Evolutionary conservation across 2,888 invertebrate species (phyloP).

Genomic region (Deilephila elpenor): DNA sequence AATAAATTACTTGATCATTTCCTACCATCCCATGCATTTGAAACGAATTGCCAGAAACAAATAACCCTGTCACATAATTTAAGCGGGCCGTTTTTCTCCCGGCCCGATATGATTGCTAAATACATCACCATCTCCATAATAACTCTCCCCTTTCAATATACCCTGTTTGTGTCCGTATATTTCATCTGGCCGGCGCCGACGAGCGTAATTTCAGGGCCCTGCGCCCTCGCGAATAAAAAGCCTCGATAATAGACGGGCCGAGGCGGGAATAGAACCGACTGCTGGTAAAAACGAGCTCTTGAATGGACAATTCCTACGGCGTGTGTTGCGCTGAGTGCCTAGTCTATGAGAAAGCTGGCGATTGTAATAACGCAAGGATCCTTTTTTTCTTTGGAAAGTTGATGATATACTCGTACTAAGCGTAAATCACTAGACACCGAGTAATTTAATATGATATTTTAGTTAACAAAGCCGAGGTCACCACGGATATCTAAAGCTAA

Average conservation of each 20-base stretch:
- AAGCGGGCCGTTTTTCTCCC: neutral
- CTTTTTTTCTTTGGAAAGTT: too few species aligned
- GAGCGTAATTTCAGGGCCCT: slow-evolving; percentile 12
- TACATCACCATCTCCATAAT: slow-evolving; percentile 26
- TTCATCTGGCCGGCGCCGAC: slow-evolving; percentile 8
- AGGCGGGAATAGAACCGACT: slow-evolving; percentile 17
- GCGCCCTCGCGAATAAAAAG: neutral
- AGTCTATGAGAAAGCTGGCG: neutral
- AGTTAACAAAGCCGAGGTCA: too few species aligned
- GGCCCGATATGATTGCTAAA: slow-evolving; percentile 11
- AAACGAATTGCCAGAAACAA: slow-evolving; percentile 1
- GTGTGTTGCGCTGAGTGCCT: slow-evolving; percentile 1
- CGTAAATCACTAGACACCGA: too few species aligned
- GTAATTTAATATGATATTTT: too few species aligned
- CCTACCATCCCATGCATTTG: neutral
- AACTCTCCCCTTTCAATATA: slow-evolving; percentile 16
- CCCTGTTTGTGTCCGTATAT: slow-evolving; percentile 6
- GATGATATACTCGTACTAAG: too few species aligned
- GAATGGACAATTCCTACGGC: slow-evolving; percentile 8
- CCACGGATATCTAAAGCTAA: too few species aligned
- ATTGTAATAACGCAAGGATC: neutral
- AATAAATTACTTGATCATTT: neutral
- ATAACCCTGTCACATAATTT: slow-evolving; percentile 12
- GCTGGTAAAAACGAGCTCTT: slow-evolving; percentile 4
- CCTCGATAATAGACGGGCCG: neutral